Conservation (phyloP, 2,888 invertebrate species). For the Drosophila vallismaia region DNA sequence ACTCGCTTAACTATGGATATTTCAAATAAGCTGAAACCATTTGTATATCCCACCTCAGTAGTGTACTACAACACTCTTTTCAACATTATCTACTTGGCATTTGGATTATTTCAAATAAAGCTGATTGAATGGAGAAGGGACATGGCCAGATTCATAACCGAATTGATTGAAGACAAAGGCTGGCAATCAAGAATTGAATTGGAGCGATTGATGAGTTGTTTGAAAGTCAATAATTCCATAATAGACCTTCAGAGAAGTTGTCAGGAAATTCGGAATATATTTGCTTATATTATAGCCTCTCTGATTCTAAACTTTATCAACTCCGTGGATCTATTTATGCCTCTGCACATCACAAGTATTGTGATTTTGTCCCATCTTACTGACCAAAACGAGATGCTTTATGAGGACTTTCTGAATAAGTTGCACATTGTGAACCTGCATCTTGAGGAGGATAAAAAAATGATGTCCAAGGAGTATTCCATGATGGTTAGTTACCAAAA, state of each 20-base stretch:
- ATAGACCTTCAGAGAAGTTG: slow-evolving; percentile 5
- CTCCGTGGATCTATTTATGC: not conserved
- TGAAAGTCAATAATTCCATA: slow-evolving; percentile 1
- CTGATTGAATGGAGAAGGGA: slow-evolving; percentile 9
- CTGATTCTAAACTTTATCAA: slow-evolving; percentile 16
- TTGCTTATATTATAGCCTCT: slow-evolving; percentile 4
- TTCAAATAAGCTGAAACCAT: not conserved
- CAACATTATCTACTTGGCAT: slow-evolving; percentile 9
- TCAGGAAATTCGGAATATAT: not conserved
- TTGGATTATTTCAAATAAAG: not conserved
- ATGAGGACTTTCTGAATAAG: slow-evolving; percentile 3
- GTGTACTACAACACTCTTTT: slow-evolving; percentile 11
- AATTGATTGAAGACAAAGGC: not conserved
- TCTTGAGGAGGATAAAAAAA: not conserved
- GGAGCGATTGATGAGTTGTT: slow-evolving; percentile 4
- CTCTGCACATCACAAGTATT: slow-evolving; percentile 13
- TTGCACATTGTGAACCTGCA: not conserved
- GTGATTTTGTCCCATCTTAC: slow-evolving; percentile 6
- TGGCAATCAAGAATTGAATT: not conserved
- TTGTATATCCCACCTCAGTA: not conserved
- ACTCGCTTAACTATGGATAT: slow-evolving; percentile 2
- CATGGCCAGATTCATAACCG: slow-evolving; percentile 1
- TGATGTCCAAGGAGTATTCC: not conserved
- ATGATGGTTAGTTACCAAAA: slow-evolving; percentile 1
- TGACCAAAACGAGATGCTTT: not conserved